Evolutionary conservation across 2,797 vertebrate species (phyloP).

Genomic region (Euphonia xanthogaster): DNA sequence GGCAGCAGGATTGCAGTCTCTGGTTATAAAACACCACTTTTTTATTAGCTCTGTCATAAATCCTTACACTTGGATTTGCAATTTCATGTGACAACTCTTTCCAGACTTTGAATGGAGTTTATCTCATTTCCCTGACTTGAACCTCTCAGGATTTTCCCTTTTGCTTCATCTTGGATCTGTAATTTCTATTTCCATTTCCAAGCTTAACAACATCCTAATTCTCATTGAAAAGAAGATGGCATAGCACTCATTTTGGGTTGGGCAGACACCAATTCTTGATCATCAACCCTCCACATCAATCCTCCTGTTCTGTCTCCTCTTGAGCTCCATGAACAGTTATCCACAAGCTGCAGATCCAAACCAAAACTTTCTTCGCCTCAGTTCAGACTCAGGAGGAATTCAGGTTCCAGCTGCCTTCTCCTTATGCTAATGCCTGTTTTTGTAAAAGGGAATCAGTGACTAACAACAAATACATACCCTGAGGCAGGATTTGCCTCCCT

Average conservation of each 20-base stretch:
- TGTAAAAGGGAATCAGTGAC: neutral
- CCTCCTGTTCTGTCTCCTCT: neutral
- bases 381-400: neutral
- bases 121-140: neutral
- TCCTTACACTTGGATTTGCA: slow-evolving; percentile 24
- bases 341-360: neutral
- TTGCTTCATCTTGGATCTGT: neutral
- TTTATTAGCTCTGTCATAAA: slow-evolving; percentile 35
- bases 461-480: neutral
- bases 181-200: slow-evolving; percentile 13
- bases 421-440: neutral
- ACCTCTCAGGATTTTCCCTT: slow-evolving; percentile 4
- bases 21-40: slow-evolving; percentile 29
- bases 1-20: neutral
- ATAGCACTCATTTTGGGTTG: neutral
- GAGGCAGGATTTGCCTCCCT: neutral
- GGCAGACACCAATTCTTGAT: neutral
- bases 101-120: neutral
- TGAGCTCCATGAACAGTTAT: neutral
- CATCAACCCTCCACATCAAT: neutral
- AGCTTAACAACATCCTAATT: neutral
- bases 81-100: slow-evolving; percentile 50
- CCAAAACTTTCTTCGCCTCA: neutral
- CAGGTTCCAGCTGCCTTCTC: neutral
- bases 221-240: neutral